Conservation (phyloP, 2,113 vertebrate species). For the Cnemophilus loriae region DNA sequence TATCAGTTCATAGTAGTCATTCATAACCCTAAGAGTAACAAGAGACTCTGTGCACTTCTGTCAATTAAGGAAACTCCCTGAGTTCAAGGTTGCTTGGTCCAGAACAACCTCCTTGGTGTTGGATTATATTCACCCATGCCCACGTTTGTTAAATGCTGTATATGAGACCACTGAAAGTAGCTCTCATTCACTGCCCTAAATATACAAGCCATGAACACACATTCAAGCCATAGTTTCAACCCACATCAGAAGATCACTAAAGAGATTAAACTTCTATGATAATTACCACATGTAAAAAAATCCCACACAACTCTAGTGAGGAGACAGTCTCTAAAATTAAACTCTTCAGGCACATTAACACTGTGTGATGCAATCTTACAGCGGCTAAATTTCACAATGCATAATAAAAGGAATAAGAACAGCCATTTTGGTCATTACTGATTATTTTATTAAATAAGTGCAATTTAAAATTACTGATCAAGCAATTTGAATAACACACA, state of each 20-base stretch:
- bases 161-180: neutral
- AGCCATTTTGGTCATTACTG: neutral
- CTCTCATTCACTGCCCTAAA: neutral
- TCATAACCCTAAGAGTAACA: neutral
- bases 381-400: rapidly evolving
- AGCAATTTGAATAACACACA: neutral
- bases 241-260: neutral
- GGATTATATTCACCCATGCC: neutral
- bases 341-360: neutral
- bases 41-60: neutral
- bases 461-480: neutral
- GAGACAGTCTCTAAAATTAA: neutral
- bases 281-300: neutral
- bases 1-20: neutral
- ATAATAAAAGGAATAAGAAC: neutral
- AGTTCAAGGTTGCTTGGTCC: neutral
- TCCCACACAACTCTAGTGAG: neutral
- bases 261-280: neutral
- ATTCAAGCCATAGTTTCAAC: neutral
- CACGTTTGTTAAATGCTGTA: neutral
- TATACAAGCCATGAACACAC: neutral
- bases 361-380: neutral
- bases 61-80: neutral
- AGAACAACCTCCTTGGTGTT: neutral
- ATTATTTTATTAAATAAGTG: neutral